These are phyloP conservation scores for Agrotis exclamationis DNA, from an alignment of 2,888 invertebrate genomes.

Conservation along the genomic window DNA sequence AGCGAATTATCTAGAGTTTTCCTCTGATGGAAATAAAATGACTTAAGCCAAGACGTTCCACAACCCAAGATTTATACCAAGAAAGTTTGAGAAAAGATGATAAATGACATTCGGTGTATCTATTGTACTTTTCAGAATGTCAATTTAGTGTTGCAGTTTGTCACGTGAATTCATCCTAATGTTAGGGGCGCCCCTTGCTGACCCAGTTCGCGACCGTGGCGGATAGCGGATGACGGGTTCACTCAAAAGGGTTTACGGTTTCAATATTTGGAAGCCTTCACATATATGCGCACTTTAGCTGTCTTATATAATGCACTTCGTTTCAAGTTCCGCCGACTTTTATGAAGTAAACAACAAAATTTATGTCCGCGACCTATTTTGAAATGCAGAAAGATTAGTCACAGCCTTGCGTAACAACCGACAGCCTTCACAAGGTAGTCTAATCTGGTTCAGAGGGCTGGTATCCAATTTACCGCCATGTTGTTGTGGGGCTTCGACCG, in stretches of 20 bases:
- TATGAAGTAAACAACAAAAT: slow-evolving; percentile 66
- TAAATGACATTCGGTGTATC: slow-evolving; percentile 18
- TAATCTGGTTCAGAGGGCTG: slow-evolving; percentile 86
- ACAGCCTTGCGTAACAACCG: slow-evolving; percentile 77
- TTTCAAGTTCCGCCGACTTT: slow-evolving; percentile 64
- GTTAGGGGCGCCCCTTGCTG: slow-evolving; percentile 78
- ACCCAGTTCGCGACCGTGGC: slow-evolving; percentile 80
- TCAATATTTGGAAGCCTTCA: slow-evolving; percentile 84
- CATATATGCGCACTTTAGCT: slow-evolving; percentile 71
- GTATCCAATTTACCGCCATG: slow-evolving; percentile 87
- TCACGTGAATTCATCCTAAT: slow-evolving; percentile 79
- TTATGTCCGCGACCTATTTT: slow-evolving; percentile 76
- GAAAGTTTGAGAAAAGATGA: slow-evolving; percentile 16
- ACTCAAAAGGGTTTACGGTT: slow-evolving; percentile 86
- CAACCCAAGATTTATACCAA: not conserved
- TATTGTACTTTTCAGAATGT: slow-evolving; percentile 42
- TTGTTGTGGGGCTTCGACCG: slow-evolving; percentile 86
- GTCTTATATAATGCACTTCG: slow-evolving; percentile 70
- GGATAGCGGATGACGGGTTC: slow-evolving; percentile 81
- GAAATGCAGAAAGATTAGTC: slow-evolving; percentile 72
- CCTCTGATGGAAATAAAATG: too few species aligned
- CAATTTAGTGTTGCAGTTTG: slow-evolving; percentile 57
- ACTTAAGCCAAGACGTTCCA: not conserved
- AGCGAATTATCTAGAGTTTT: not conserved
- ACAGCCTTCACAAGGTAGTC: slow-evolving; percentile 83